These are phyloP conservation scores for Calliopum simillimum DNA, from an alignment of 2,888 invertebrate genomes.

Conservation along the genomic window DNA sequence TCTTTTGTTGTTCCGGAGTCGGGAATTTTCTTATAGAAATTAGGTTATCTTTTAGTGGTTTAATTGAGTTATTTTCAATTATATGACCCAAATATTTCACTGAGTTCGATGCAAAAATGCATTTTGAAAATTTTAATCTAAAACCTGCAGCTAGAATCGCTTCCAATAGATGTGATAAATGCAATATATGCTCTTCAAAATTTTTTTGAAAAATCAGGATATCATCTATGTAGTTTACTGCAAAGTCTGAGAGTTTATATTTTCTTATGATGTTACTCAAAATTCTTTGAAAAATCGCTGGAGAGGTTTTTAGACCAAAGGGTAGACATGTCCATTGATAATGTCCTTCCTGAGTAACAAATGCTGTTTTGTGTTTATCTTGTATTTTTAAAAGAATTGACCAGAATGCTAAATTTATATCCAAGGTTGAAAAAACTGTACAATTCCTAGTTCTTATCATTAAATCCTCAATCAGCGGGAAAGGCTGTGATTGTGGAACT, in stretches of 20 bases:
- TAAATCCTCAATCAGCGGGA: slow-evolving; percentile 43
- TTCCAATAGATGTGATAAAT: slow-evolving; percentile 39
- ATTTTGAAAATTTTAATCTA: slow-evolving; percentile 41
- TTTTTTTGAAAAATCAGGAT: slow-evolving; percentile 43
- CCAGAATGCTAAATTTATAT: slow-evolving; percentile 46
- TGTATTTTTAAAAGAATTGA: slow-evolving; percentile 34
- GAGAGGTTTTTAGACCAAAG: slow-evolving; percentile 34
- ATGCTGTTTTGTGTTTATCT: slow-evolving; percentile 25
- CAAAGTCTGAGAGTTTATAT: slow-evolving; percentile 42
- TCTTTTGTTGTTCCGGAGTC: slow-evolving; percentile 38
- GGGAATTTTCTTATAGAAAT: slow-evolving; percentile 41
- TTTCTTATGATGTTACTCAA: slow-evolving; percentile 35
- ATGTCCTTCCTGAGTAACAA: slow-evolving; percentile 36
- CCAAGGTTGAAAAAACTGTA: slow-evolving; percentile 40
- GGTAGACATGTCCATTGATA: slow-evolving; percentile 35
- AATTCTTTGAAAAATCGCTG: slow-evolving; percentile 37
- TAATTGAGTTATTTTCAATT: slow-evolving; percentile 41
- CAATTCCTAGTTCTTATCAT: slow-evolving; percentile 41
- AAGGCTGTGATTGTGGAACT: slow-evolving; percentile 45
- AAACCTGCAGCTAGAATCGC: slow-evolving; percentile 42
- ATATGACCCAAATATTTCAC: slow-evolving; percentile 45
- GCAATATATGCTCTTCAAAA: slow-evolving; percentile 34
- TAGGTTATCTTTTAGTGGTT: slow-evolving; percentile 36
- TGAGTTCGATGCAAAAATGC: slow-evolving; percentile 36
- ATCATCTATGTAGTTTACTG: slow-evolving; percentile 46